These are phyloP conservation scores for Rhabdomys dilectus DNA, from an alignment of 2,113 vertebrate genomes.

Conservation along the genomic window DNA sequence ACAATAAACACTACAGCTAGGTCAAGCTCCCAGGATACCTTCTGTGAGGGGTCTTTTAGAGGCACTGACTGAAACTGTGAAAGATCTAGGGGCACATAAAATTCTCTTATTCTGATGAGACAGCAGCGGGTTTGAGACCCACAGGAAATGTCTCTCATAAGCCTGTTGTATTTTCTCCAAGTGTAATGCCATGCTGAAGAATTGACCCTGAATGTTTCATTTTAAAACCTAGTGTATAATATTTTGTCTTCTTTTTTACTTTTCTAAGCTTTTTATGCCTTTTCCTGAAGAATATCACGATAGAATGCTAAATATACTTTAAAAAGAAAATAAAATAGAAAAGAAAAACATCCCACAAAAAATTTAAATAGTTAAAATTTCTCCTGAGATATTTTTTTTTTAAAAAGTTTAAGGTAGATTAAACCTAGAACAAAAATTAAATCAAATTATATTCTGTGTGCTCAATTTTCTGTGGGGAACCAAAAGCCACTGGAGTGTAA, in stretches of 20 bases:
- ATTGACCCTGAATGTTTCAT: not conserved
- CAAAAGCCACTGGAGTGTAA: conserved; percentile 86
- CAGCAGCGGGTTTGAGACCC: not conserved
- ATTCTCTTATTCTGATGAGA: conserved; percentile 40
- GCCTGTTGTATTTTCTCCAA: not conserved
- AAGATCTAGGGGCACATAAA: not conserved
- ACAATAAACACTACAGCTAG: conserved; percentile 36
- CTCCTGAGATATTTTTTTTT: conserved; percentile 76
- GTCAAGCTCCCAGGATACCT: not conserved
- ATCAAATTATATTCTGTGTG: conserved; percentile 89
- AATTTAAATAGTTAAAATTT: conserved; percentile 81
- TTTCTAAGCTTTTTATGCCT: not conserved
- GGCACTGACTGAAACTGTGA: conserved; percentile 11
- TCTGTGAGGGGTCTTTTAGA: conserved; percentile 39
- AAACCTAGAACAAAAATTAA: conserved; percentile 89
- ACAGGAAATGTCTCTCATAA: not conserved
- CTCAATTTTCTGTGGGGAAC: conserved; percentile 88
- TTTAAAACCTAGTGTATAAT: conserved; percentile 28
- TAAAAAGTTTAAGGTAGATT: conserved; percentile 88
- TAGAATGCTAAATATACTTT: conserved; percentile 52
- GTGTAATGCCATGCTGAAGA: not conserved
- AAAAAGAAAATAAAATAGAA: conserved; percentile 66
- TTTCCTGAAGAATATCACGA: not conserved
- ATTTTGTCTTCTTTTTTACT: conserved; percentile 9
- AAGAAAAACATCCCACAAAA: conserved; percentile 64